Percentiles rank a stretch among this genome's conserved stretches.
phyloP scores from a whole-genome alignment of 1,140 invertebrate genomes.

The Eupeodes corollae region DNA sequence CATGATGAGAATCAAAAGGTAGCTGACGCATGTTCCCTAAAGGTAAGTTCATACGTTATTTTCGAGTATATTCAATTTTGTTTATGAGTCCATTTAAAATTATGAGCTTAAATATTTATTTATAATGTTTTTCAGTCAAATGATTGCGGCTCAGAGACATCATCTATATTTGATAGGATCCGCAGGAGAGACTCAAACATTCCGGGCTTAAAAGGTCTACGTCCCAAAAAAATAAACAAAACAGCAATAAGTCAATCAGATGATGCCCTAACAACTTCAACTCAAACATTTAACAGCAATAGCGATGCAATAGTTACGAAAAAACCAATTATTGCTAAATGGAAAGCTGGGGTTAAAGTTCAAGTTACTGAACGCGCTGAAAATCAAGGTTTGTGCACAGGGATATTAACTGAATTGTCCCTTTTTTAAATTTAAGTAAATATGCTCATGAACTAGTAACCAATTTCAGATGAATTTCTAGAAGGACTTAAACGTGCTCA shows the following conservation, averaged over 20 bases:
- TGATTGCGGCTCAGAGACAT: conserved; percentile 59
- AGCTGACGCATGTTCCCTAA: conserved; percentile 47
- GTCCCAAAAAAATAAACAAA: conserved; percentile 29
- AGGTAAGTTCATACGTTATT: conserved; percentile 42
- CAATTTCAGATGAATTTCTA: conserved; percentile 46
- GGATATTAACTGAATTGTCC: background rate
- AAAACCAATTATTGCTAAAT: conserved; percentile 56
- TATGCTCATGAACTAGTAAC: background rate
- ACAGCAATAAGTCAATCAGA: conserved; percentile 26
- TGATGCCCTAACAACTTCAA: conserved; percentile 9
- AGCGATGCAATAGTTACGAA: conserved; percentile 19
- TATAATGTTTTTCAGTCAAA: conserved; percentile 49
- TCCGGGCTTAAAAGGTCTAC: conserved; percentile 20
- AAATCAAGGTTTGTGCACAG: conserved; percentile 45
- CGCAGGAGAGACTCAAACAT: conserved; percentile 44
- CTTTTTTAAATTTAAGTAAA: background rate
- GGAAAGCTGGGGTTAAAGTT: conserved; percentile 55
- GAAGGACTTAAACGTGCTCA: conserved; percentile 68
- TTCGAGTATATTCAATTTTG: no score
- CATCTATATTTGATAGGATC: conserved; percentile 56
- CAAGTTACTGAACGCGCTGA: conserved; percentile 52
- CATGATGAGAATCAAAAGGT: conserved; percentile 18
- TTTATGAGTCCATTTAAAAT: background rate
- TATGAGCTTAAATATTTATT: background rate
- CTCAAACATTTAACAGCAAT: background rate